Conservation (phyloP, 2,113 vertebrate species). For the Pyrgilauda ruficollis region DNA sequence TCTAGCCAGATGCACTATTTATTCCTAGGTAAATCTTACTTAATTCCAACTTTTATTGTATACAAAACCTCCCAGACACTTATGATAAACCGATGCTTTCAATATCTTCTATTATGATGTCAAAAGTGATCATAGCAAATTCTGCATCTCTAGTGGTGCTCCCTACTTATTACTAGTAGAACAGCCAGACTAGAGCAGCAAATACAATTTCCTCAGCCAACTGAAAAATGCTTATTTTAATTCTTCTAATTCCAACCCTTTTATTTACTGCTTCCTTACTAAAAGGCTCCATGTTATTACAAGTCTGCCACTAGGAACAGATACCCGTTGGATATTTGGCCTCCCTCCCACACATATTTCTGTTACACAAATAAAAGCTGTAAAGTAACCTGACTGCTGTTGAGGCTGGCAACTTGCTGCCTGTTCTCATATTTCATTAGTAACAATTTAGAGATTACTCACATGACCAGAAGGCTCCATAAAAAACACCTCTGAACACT, state of each 20-base stretch:
- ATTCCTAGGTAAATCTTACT: background rate
- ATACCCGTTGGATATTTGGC: background rate
- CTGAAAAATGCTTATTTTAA: background rate
- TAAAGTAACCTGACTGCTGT: background rate
- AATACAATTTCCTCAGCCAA: background rate
- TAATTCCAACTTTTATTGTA: background rate
- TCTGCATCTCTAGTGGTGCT: background rate
- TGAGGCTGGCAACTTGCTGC: background rate
- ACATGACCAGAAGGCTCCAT: background rate
- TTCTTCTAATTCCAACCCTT: background rate
- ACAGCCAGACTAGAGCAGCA: background rate
- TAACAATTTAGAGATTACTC: background rate
- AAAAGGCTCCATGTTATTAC: background rate
- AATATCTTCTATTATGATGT: background rate
- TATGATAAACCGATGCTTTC: background rate
- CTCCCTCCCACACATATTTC: background rate
- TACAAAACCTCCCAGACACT: background rate
- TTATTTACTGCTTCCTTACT: slow-evolving; percentile 4
- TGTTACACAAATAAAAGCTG: background rate
- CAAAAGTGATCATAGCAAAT: background rate
- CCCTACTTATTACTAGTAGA: background rate
- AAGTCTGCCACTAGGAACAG: background rate
- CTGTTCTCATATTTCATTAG: background rate
- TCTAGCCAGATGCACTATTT: background rate
- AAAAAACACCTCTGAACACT: background rate